Evolutionary conservation across 2,888 invertebrate genomes (phyloP), one percentile per base, ranked within the genome.

Genomic region (Stictocephala bisonia): DNA sequence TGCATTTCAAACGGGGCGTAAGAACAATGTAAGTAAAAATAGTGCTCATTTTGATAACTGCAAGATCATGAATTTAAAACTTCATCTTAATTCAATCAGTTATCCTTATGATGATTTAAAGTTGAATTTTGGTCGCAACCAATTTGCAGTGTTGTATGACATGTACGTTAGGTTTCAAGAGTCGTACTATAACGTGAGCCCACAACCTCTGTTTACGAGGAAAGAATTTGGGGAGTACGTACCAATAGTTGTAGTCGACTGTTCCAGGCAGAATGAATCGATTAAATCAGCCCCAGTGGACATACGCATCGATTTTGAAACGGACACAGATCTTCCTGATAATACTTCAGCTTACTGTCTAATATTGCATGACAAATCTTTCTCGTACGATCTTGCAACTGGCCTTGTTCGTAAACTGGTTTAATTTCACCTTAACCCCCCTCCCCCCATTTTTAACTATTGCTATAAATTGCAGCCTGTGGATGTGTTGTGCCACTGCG

Each of bases 41-140:
- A n/a, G n/a, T n/a, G n/a, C n/a, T n/a, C n/a, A n/a, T n/a, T n/a
- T n/a, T n/a, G n/a, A n/a, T n/a, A n/a, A n/a, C n/a, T n/a, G n/a
- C n/a, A n/a, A n/a, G n/a, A n/a, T n/a, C n/a, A n/a, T n/a, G n/a
- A n/a, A n/a, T n/a, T n/a, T n/a, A n/a, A n/a, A n/a, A n/a, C n/a
- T 83, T 11, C 82, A 80, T 73, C 77, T 83, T 35, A 82, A 83
- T 78, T 82, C 82, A 0, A 80, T 81, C 60, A 76, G 76, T n/a
- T 83, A 81, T 77, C 82, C 82, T 0, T 82, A 82, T 76, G 80
- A 81, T 66, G 79, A 80, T 77, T 64, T 81, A 71, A 81, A 81
- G 76, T 26, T 80, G 20, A 76, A 79, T 41, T 80, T 81, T 77
- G 69, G 71, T 9, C 74, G 76, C 3, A 79, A 80, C 60, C 75